Evolutionary conservation across 1,140 invertebrate genomes (phyloP).

Genomic region (Meloidogyne floridensis): DNA sequence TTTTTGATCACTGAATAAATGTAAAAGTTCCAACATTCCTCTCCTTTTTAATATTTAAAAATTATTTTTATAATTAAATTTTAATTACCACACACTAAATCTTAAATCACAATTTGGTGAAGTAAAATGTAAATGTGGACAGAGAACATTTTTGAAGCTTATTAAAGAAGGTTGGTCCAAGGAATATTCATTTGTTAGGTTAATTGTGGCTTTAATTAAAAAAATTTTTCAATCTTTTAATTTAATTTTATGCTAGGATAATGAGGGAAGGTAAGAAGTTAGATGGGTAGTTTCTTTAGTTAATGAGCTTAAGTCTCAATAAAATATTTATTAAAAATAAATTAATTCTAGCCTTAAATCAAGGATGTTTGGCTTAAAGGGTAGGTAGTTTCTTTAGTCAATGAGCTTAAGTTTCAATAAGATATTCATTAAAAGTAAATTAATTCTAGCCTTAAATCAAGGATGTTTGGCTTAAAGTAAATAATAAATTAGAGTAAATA

Average conservation of each 20-base stretch:
- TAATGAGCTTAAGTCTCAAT: no score
- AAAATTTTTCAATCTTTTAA: neutral
- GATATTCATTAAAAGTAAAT: neutral
- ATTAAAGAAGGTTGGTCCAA: slow-evolving; percentile 18
- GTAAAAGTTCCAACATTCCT: slow-evolving; percentile 55
- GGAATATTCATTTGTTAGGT: neutral
- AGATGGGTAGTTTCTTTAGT: no score
- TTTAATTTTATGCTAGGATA: no score
- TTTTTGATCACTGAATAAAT: slow-evolving; percentile 49
- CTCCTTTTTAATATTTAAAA: slow-evolving; percentile 18
- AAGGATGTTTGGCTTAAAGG: no score
- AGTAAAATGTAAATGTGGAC: slow-evolving; percentile 53
- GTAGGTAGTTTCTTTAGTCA: no score
- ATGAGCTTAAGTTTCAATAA: no score
- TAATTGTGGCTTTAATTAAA: neutral
- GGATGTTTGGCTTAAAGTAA: neutral
- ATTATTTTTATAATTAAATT: neutral
- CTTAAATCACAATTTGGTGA: slow-evolving; percentile 42
- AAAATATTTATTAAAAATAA: neutral
- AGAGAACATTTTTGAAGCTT: slow-evolving; percentile 63
- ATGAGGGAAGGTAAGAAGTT: no score
- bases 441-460: no score
- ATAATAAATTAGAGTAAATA: neutral
- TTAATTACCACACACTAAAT: slow-evolving; percentile 53
- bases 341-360: no score